Conservation (phyloP, 2,797 vertebrate genomes). For the Hemitrygon akajei region DNA sequence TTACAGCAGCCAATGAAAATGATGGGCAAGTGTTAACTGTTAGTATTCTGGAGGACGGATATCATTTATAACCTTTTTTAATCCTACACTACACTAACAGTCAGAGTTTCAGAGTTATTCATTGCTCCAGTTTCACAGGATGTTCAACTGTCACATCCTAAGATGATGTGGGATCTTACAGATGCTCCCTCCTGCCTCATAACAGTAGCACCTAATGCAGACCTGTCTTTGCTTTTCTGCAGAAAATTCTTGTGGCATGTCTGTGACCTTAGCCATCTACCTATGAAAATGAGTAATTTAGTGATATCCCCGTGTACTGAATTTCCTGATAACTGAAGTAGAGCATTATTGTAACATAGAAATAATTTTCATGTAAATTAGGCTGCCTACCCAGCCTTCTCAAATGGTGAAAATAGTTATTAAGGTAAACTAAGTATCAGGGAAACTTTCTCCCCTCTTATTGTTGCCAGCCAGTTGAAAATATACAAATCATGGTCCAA, state of each 20-base stretch:
- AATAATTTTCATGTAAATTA: background rate
- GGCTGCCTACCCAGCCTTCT: background rate
- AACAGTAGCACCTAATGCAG: background rate
- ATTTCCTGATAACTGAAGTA: background rate
- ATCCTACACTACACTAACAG: background rate
- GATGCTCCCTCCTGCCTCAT: background rate
- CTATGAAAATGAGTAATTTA: background rate
- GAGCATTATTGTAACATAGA: background rate
- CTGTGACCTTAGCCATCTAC: background rate
- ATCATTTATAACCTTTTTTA: background rate
- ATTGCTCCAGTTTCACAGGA: background rate
- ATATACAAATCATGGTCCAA: background rate
- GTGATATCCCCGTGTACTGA: background rate
- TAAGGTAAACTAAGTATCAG: background rate
- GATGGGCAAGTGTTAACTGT: background rate
- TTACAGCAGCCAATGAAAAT: background rate
- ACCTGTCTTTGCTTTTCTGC: background rate
- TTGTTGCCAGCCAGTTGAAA: background rate
- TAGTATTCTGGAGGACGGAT: background rate
- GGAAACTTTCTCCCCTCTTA: background rate
- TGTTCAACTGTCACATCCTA: background rate
- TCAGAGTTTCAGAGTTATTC: background rate
- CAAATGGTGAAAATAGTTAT: background rate
- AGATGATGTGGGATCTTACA: background rate
- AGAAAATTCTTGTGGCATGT: background rate